A percentile compares a stretch with the other conserved stretches of the same genome.
phyloP scores from a whole-genome alignment of 2,113 vertebrate genomes.

The Jacana jacana region DNA sequence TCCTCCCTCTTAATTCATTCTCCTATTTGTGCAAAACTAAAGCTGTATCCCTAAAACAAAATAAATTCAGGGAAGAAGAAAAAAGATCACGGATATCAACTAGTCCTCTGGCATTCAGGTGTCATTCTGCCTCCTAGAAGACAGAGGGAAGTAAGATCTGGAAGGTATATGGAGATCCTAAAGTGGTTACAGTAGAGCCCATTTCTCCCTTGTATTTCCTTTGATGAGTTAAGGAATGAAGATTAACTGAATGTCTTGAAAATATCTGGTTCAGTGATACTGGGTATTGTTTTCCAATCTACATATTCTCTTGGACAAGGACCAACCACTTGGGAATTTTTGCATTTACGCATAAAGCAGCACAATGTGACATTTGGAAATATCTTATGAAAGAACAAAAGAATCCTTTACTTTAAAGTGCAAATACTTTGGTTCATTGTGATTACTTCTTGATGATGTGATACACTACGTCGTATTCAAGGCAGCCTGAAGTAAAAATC shows the following conservation, averaged over 20 bases:
- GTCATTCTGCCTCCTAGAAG: not conserved
- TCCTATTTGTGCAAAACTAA: not conserved
- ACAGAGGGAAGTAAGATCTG: not conserved
- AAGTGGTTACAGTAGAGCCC: not conserved
- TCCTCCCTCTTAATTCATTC: not conserved
- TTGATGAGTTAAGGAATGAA: not conserved
- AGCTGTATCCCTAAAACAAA: not conserved
- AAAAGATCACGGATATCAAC: not conserved
- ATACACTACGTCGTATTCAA: rapidly evolving
- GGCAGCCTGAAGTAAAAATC: not conserved
- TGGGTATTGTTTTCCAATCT: not conserved
- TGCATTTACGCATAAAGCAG: not conserved
- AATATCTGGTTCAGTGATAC: not conserved
- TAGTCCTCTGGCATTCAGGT: not conserved
- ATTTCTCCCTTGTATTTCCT: not conserved
- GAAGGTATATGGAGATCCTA: not conserved
- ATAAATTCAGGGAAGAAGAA: not conserved
- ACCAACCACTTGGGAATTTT: not conserved
- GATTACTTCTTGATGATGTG: not conserved
- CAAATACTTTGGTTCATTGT: not conserved
- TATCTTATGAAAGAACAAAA: not conserved
- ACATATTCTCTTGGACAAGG: not conserved
- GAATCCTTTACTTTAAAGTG: not conserved
- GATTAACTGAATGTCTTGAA: not conserved
- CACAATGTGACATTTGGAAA: not conserved